phyloP scores from a whole-genome alignment of 2,797 vertebrate genomes.

The Nyctibius grandis region DNA sequence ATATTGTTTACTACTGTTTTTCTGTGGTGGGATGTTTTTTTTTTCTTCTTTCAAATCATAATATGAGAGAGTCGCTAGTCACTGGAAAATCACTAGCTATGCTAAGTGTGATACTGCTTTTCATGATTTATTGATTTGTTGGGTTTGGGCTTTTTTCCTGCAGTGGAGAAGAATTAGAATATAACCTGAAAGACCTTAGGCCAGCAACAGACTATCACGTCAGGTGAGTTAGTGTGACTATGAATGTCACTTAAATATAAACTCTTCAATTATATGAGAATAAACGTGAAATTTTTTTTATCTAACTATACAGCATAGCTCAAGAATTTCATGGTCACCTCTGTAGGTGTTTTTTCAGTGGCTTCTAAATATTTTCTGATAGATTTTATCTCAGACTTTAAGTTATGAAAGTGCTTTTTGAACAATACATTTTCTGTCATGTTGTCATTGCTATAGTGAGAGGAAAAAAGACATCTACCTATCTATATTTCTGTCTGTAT shows the following conservation, averaged over 20 bases:
- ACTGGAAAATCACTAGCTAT: neutral
- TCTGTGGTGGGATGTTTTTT: neutral
- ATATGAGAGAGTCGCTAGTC: neutral
- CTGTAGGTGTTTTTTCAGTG: neutral
- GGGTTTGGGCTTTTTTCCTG: constrained; percentile 45
- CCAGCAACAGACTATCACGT: constrained; percentile 95
- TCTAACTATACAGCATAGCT: neutral
- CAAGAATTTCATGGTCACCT: neutral
- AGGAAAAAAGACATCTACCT: fast-evolving
- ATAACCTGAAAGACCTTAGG: constrained; percentile 92
- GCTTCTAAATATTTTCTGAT: neutral
- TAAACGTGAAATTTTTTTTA: neutral
- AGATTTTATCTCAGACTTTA: neutral
- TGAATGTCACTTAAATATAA: neutral
- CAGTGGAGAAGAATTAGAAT: constrained; percentile 96
- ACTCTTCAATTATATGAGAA: neutral
- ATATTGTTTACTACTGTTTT: neutral
- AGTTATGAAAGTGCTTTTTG: neutral
- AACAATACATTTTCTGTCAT: neutral
- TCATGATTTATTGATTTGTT: neutral
- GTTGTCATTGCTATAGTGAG: neutral
- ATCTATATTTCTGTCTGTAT: neutral
- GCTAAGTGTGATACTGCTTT: neutral
- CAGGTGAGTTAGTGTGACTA: constrained; percentile 79
- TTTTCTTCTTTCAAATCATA: neutral